Evolutionary conservation across 2,888 invertebrate species (phyloP).

Genomic region (Azorinus chamasolen): DNA sequence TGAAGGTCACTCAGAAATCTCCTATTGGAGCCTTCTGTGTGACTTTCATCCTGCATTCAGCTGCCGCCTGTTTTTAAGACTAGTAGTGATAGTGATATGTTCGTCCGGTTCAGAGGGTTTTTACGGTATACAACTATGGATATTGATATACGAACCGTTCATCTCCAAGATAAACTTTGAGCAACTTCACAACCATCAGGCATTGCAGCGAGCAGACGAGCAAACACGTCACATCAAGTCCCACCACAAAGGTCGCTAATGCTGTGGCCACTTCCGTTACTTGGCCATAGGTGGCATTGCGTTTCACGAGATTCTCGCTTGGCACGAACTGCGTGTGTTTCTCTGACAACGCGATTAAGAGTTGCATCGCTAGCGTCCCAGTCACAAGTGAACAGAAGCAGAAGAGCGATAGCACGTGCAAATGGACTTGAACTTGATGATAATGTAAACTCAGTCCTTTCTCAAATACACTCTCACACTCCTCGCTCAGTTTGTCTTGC

Average conservation of each 20-base stretch:
- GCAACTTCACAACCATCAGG: conserved; percentile 96
- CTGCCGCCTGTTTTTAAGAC: too few species aligned
- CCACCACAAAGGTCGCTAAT: conserved; percentile 94
- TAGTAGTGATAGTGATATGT: too few species aligned
- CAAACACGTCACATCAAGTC: conserved; percentile 95
- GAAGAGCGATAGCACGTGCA: conserved; percentile 91
- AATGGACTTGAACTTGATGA: conserved; percentile 41
- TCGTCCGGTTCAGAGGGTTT: too few species aligned
- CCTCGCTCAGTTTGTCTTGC: conserved; percentile 60
- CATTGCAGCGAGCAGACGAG: conserved; percentile 98
- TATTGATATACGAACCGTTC: conserved; percentile 89
- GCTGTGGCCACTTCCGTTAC: conserved; percentile 97
- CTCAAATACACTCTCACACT: conserved; percentile 10
- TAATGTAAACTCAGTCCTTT: conserved; percentile 10
- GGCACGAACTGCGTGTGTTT: conserved; percentile 81
- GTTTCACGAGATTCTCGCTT: conserved; percentile 54
- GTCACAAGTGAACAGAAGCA: conserved; percentile 94
- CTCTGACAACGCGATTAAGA: conserved; percentile 93
- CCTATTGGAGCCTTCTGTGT: too few species aligned
- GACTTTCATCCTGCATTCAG: too few species aligned
- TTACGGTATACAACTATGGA: too few species aligned
- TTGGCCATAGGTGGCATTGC: conserved; percentile 88
- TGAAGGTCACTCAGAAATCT: too few species aligned
- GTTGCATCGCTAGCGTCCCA: conserved; percentile 90
- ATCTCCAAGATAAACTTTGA: conserved; percentile 93